A percentile compares a stretch with the other conserved stretches of the same genome.
These are phyloP conservation scores for Drosophila orosa DNA, from an alignment of 1,140 invertebrate species.

Conservation along the genomic window DNA sequence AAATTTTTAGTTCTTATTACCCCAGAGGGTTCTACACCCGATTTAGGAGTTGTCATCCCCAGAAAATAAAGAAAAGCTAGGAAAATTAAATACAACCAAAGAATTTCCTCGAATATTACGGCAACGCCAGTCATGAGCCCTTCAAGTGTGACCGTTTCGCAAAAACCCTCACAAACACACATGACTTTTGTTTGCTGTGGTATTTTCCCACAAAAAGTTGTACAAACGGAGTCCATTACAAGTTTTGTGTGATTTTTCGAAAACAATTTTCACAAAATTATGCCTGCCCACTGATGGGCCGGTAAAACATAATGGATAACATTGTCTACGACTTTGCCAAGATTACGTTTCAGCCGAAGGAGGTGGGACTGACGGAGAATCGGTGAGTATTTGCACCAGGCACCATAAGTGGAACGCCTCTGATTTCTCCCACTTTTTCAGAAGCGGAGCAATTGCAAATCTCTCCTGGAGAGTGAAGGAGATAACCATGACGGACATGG, in stretches of 20 bases:
- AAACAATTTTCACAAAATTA: background rate
- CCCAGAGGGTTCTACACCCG: too few species aligned
- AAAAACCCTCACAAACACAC: background rate
- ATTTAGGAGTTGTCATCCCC: too few species aligned
- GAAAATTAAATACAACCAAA: too few species aligned
- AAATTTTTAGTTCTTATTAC: too few species aligned
- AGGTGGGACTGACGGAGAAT: slow-evolving; percentile 58
- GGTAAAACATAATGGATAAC: slow-evolving; percentile 63
- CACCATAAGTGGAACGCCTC: background rate
- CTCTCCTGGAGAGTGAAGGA: slow-evolving; percentile 45
- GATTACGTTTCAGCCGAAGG: slow-evolving; percentile 65
- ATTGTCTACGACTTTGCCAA: slow-evolving; percentile 71
- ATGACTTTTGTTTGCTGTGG: background rate
- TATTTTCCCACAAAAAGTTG: background rate
- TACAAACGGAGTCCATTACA: background rate
- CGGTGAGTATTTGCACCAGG: slow-evolving; percentile 27
- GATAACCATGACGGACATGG: slow-evolving; percentile 46
- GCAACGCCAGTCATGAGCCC: background rate
- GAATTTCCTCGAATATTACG: background rate
- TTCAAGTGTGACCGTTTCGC: background rate
- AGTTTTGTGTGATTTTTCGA: background rate
- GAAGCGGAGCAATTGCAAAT: slow-evolving; percentile 19
- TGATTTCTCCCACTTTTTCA: slow-evolving; percentile 2
- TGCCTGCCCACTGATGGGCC: slow-evolving; percentile 12
- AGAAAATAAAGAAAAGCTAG: too few species aligned